Evolutionary conservation across 2,797 vertebrate species (phyloP).

Genomic region (Pseudomugil tenellus): DNA sequence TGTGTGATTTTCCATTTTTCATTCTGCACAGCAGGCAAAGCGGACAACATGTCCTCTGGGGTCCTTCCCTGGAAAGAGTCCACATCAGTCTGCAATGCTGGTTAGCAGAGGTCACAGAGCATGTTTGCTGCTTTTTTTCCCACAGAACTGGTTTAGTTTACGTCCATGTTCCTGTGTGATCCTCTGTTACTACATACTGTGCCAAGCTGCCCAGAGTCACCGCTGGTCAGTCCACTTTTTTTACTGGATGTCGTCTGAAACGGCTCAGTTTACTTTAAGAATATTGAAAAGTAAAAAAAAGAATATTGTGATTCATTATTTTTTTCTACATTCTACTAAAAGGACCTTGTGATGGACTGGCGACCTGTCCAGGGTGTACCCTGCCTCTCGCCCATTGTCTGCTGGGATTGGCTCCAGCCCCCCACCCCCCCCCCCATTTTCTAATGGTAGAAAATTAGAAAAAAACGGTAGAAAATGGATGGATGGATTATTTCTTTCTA

Average conservation of each 20-base stretch:
- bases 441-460: too few relatives aligned
- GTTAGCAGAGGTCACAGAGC: conserved; percentile 68
- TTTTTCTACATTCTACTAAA: too few relatives aligned
- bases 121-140: conserved; percentile 78
- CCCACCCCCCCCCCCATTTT: too few relatives aligned
- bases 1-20: conserved; percentile 46
- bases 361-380: too few relatives aligned
- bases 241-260: not conserved
- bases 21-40: conserved; percentile 36
- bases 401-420: too few relatives aligned
- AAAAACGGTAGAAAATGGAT: too few relatives aligned
- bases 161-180: conserved; percentile 64
- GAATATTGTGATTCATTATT: too few relatives aligned
- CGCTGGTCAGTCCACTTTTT: conserved; percentile 11
- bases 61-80: conserved; percentile 52
- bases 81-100: conserved; percentile 48
- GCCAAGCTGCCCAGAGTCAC: conserved; percentile 64
- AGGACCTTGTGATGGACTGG: too few relatives aligned
- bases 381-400: too few relatives aligned
- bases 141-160: conserved; percentile 70
- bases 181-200: conserved; percentile 56
- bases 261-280: not conserved
- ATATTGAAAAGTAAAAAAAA: not conserved
- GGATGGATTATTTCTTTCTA: too few relatives aligned
- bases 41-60: conserved; percentile 50